Conservation (phyloP, 2,113 vertebrate genomes). For the Grantiella picta region DNA sequence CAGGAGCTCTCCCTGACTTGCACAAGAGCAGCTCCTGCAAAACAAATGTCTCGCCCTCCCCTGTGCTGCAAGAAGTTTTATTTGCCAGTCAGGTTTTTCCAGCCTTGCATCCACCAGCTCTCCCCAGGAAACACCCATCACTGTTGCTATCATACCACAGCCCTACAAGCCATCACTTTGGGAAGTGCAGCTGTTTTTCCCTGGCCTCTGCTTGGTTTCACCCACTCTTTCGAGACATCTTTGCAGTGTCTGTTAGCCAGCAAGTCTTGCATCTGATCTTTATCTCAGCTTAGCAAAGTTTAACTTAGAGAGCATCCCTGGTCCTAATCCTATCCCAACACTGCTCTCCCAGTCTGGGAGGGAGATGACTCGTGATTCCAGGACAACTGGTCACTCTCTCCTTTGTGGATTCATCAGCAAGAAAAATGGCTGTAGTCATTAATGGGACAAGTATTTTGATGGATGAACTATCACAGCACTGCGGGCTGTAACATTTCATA, state of each 20-base stretch:
- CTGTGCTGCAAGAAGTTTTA: neutral
- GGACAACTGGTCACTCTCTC: neutral
- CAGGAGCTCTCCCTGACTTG: neutral
- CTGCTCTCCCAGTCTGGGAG: neutral
- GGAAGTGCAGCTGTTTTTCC: neutral
- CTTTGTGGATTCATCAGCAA: neutral
- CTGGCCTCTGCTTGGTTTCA: neutral
- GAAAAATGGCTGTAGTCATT: neutral
- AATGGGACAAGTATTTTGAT: neutral
- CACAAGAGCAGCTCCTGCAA: neutral
- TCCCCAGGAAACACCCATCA: neutral
- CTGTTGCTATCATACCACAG: neutral
- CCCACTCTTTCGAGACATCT: conserved; percentile 7
- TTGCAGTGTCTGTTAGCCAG: neutral
- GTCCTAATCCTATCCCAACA: neutral
- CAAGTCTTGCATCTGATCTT: neutral
- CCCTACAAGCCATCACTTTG: neutral
- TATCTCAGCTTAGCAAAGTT: neutral
- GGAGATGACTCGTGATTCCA: neutral
- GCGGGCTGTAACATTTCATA: neutral
- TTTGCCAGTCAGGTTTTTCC: neutral
- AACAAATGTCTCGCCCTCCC: neutral
- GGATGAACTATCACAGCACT: neutral
- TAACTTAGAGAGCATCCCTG: neutral
- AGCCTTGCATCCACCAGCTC: neutral